phyloP scores from a whole-genome alignment of 2,113 vertebrate genomes.

The Hippocampus mohnikei region DNA sequence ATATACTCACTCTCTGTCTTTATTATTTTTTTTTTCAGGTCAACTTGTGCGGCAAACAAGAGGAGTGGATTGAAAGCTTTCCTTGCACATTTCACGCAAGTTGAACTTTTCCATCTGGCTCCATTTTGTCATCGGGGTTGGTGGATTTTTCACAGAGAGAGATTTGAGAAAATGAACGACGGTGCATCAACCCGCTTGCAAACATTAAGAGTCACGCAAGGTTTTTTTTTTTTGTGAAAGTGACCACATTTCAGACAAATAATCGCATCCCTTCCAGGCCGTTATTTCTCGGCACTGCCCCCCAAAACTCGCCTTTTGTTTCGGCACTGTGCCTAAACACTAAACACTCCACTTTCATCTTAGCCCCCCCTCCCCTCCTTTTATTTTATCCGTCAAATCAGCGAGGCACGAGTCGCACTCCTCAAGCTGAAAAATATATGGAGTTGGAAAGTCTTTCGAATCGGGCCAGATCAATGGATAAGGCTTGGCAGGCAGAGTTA shows the following conservation, averaged over 20 bases:
- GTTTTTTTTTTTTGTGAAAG: no score
- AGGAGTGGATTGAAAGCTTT: background rate
- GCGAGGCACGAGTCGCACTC: conserved; percentile 52
- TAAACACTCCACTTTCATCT: conserved; percentile 67
- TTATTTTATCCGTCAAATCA: conserved; percentile 66
- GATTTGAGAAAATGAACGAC: background rate
- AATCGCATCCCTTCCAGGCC: conserved; percentile 35
- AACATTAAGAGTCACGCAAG: no score
- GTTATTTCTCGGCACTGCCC: conserved; percentile 51
- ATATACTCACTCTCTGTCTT: conserved; percentile 14
- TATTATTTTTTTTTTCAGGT: conserved; percentile 35
- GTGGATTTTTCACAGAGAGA: background rate
- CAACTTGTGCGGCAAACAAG: conserved; percentile 20
- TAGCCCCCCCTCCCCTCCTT: conserved; percentile 17
- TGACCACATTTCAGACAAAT: background rate
- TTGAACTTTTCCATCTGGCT: background rate
- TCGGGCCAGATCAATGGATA: conserved; percentile 69
- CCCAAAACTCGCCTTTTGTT: conserved; percentile 50
- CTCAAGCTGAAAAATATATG: conserved; percentile 53
- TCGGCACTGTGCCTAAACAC: conserved; percentile 59
- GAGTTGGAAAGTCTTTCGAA: conserved; percentile 69
- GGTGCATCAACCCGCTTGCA: no score
- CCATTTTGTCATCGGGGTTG: background rate
- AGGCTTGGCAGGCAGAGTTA: conserved; percentile 67
- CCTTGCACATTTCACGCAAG: background rate